A percentile compares a stretch with the other conserved stretches of the same genome.
These are phyloP conservation scores for Brachionichthys hirsutus DNA, from an alignment of 2,113 vertebrate genomes.

Conservation along the genomic window DNA sequence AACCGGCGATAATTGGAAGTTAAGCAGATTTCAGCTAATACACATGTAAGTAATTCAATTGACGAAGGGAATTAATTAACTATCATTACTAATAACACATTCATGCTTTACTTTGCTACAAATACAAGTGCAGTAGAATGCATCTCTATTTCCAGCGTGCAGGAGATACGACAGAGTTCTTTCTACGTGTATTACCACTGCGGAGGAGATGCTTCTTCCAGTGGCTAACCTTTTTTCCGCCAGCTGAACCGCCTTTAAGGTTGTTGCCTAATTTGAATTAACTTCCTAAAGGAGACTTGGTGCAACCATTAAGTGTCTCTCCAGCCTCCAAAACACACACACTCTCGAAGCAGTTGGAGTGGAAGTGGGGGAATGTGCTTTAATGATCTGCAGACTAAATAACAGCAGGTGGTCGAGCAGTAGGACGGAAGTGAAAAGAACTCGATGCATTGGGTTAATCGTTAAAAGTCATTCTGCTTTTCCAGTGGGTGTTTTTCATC, in stretches of 20 bases:
- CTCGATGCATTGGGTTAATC: conserved; percentile 33
- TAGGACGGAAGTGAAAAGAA: conserved; percentile 12
- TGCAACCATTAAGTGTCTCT: conserved; percentile 26
- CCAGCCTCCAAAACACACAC: conserved; percentile 1
- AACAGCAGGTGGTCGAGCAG: conserved; percentile 43
- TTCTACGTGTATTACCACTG: conserved; percentile 29
- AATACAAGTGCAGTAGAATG: conserved; percentile 31
- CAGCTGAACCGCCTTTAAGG: conserved; percentile 38
- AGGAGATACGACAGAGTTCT: neutral
- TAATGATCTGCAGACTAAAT: conserved; percentile 54
- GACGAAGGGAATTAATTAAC: conserved; percentile 63
- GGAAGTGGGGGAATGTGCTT: conserved; percentile 34
- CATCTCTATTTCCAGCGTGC: conserved; percentile 14
- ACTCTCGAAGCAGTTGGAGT: conserved; percentile 1
- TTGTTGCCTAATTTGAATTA: conserved; percentile 45
- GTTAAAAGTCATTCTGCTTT: conserved; percentile 19
- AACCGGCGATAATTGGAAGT: conserved; percentile 70
- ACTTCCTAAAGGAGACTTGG: conserved; percentile 31
- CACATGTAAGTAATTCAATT: conserved; percentile 66
- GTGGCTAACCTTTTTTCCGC: conserved; percentile 46
- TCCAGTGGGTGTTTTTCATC: conserved; percentile 19
- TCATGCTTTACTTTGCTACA: conserved; percentile 51
- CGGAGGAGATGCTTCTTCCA: conserved; percentile 29
- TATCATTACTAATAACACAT: conserved; percentile 56
- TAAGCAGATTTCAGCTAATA: conserved; percentile 66